phyloP scores from a whole-genome alignment of 2,797 vertebrate species.

The Protosalanx chinensis region DNA sequence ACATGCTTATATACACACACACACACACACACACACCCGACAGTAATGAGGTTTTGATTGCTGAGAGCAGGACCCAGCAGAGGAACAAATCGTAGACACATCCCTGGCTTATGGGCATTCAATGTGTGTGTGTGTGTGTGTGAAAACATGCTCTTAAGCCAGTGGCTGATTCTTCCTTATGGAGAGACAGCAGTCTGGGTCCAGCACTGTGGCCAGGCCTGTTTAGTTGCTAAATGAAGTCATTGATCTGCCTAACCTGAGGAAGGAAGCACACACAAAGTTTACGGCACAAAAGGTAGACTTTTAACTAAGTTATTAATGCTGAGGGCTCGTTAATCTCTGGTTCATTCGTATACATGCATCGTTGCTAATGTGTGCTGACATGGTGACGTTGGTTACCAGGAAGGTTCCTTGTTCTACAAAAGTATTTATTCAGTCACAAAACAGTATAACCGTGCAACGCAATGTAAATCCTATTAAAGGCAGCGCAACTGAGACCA shows the following conservation, averaged over 20 bases:
- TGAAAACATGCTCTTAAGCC: slow-evolving; percentile 47
- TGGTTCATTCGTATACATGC: no score
- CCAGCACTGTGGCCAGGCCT: slow-evolving; percentile 19
- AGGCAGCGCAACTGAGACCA: no score
- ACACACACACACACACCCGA: background rate
- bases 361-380: no score
- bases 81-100: no score
- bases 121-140: background rate
- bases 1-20: background rate
- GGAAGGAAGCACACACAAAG: slow-evolving; percentile 2
- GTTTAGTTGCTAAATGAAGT: slow-evolving; percentile 37
- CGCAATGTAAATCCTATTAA: no score
- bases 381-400: no score
- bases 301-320: background rate
- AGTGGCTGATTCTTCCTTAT: slow-evolving; percentile 60
- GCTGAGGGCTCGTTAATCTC: no score
- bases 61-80: no score
- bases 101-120: background rate
- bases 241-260: slow-evolving; percentile 28
- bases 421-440: no score
- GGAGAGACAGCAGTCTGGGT: slow-evolving; percentile 43
- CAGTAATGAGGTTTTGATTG: background rate
- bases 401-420: no score
- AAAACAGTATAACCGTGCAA: no score
- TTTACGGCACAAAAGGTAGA: slow-evolving; percentile 32